Evolutionary conservation across 2,888 invertebrate species (phyloP), one percentile per base, ranked within the genome.

Genomic region (Macrophya annulata): DNA sequence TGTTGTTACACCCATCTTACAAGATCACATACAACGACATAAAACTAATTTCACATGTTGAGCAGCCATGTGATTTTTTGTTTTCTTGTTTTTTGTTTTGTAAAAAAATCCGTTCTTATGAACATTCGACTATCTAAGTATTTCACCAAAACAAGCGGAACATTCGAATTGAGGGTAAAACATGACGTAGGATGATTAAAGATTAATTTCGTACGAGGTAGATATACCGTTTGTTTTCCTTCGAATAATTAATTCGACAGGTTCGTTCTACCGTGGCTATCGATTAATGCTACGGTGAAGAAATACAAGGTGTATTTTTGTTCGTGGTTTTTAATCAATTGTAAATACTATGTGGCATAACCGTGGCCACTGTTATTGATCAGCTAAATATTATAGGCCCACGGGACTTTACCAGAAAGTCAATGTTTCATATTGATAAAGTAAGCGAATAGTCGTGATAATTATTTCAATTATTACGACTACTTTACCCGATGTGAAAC

Each of bases 381-480:
- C 81, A 81, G 40, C 37, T 12, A 62, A 59, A 62, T 62, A 81
- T 21, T 55, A 51, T 37, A 77, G 55, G 12, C n/a, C n/a, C 55
- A 77, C 37, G 17, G n/a, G 15, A 74, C 48, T 74, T 74, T n/a
- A 1, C 25, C 25, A 25, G 45, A 12, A 45, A 74, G 43, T 74
- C 45, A 15, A 74, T 31, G 43, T 25, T 77, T 48, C 51, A 43
- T 59, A 21, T 81, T 37, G 10, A 15, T 62, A 68, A 68, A 15
- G 79, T 43, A 21, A 40, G 43, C 40, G 43, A 62, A 43, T 55
- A 4, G 48, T n/a, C 55, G 55, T 77, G 21, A 55, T 55, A 77
- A 77, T 77, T 77, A 77, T 40, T 51, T 51, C 51, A 77, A 77
- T 77, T 37, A 77, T 77, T 77, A 55, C 77, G 77, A 31, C 31